Evolutionary conservation across 2,888 invertebrate species (phyloP).

Genomic region (Dorcus hopei): DNA sequence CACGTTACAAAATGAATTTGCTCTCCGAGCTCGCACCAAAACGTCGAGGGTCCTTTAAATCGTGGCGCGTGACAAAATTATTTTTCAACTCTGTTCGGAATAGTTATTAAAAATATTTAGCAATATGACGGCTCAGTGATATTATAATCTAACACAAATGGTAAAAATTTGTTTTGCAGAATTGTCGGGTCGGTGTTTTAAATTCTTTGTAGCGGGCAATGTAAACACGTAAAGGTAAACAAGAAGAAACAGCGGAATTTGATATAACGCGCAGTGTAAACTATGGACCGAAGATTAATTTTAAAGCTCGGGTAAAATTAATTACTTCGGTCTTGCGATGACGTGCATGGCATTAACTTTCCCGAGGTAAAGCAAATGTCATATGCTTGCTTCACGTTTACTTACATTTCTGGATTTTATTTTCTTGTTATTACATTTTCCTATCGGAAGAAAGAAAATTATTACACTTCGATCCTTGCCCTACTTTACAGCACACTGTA

Average conservation of each 20-base stretch:
- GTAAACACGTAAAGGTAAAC: constrained; percentile 22
- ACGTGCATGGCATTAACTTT: too few relatives aligned
- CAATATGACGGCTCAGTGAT: too few relatives aligned
- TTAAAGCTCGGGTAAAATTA: background rate
- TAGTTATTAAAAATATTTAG: too few relatives aligned
- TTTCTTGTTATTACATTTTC: background rate
- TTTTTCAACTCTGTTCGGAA: too few relatives aligned
- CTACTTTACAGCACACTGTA: background rate
- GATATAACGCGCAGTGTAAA: constrained; percentile 20
- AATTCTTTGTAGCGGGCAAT: constrained; percentile 19
- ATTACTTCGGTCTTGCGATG: too few relatives aligned
- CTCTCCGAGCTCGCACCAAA: background rate
- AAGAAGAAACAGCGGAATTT: constrained; percentile 20
- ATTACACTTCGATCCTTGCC: background rate
- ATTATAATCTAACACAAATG: too few relatives aligned
- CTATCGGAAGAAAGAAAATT: background rate
- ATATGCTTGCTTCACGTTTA: background rate
- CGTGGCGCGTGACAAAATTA: background rate
- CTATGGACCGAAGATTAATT: constrained; percentile 1
- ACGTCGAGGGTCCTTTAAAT: background rate
- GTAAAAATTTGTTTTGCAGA: background rate
- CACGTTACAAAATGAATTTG: constrained; percentile 22
- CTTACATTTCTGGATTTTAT: background rate
- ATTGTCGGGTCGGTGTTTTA: constrained; percentile 20
- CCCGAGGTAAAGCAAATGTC: too few relatives aligned